Base-by-base conservation (phyloP, 1,140 invertebrate species). In the Sarcophaga peregrina region DNA sequence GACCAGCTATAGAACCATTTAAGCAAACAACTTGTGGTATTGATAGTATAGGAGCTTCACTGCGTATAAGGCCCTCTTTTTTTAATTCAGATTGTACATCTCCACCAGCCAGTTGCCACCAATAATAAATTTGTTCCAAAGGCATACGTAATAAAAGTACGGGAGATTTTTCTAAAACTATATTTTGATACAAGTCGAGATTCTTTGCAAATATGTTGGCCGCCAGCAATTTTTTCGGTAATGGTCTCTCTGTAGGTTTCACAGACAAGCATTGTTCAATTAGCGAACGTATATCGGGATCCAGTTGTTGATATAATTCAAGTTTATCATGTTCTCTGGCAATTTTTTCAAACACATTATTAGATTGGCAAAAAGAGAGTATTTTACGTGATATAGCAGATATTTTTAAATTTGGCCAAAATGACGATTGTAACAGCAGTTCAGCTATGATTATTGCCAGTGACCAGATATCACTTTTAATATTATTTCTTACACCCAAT, bases 71-170 rank as follows among this genome's bases (percentile, higher is more conserved):
- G 7, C 97, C 97, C 91, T 98, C 96, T 89, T 96, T 96, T 86
- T 97, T 97, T 11, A 99, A 91, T 90, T 98, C 97, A 13, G 94
- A 91, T 83, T 96, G 95, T 68, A 98, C 95, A 92, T 99, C 97
- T 1, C 98, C 98, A 48, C 98, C 98, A 37, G 98, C 96, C 74
- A 99, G 91, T 88, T 97, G 95, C 98, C 98, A 99, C 87, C 98
- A 93, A 91, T 98, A 95, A 91, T 98, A 99, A 6, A 98, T 92
- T 87, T 97, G 95, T 82, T 96, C 92, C 86, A 97, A 91, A 83
- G 90, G 88, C 54, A 88, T 87, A n/a, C 86, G 86, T 75, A 90
- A 46, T 0, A 90, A 80, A 80, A 91, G 75, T 11, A 17, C n/a
- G 7, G 74, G 47, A 17, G 85, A 68, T 47, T 84, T 83, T 80